A percentile compares a stretch with the other conserved stretches of the same genome.
phyloP scores from a whole-genome alignment of 2,888 invertebrate species.

The Cataglyphis altisquamis region DNA sequence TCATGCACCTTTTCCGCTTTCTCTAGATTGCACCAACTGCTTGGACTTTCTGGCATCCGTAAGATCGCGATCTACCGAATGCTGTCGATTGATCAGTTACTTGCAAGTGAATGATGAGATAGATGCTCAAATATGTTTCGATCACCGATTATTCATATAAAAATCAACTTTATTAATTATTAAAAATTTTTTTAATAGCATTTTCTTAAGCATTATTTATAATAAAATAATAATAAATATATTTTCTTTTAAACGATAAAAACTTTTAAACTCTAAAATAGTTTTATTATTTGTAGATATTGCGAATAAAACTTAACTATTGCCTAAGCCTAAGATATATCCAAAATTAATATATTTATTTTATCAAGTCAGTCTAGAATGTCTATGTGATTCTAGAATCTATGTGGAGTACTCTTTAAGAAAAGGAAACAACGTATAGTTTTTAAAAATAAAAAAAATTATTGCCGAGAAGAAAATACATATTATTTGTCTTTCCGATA shows the following conservation, averaged over 20 bases:
- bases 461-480: neutral
- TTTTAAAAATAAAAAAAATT: neutral
- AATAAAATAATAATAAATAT: conserved; percentile 19
- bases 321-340: neutral
- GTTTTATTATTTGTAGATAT: neutral
- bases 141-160: neutral
- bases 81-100: conserved; percentile 17
- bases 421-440: neutral
- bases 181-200: neutral
- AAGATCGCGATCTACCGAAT: conserved; percentile 61
- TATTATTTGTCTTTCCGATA: neutral
- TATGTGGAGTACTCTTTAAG: neutral
- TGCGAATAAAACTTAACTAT: neutral
- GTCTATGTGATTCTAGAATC: neutral
- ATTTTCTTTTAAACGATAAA: neutral
- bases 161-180: neutral
- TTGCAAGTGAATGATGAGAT: neutral
- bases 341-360: neutral
- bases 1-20: conserved; percentile 51
- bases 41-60: conserved; percentile 40
- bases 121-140: neutral
- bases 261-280: neutral
- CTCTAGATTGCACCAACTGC: conserved; percentile 18
- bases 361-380: neutral
- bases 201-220: neutral